Percentiles rank a stretch among this genome's conserved stretches.
phyloP scores from a whole-genome alignment of 2,113 vertebrate species.

The Heptranchias perlo region DNA sequence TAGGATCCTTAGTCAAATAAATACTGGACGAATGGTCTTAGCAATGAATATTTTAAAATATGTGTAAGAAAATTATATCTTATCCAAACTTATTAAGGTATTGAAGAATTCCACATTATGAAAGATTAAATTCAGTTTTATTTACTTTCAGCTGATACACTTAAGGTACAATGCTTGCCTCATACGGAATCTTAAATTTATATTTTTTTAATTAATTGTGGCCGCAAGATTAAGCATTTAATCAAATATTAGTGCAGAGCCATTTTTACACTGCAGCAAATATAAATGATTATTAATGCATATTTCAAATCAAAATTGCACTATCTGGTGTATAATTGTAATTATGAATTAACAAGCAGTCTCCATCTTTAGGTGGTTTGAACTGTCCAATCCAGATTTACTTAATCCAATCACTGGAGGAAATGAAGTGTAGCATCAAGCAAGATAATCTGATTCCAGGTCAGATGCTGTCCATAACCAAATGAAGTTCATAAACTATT shows the following conservation, averaged over 20 bases:
- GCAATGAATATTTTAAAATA: conserved; percentile 26
- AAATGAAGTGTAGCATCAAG: conserved; percentile 15
- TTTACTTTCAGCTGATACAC: conserved; percentile 7
- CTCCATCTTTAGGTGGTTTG: conserved; percentile 26
- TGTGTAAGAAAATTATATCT: conserved; percentile 19
- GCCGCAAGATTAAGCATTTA: conserved; percentile 28
- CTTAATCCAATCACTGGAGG: conserved; percentile 14
- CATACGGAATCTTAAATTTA: neutral
- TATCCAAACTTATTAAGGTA: conserved; percentile 20
- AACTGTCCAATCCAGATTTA: conserved; percentile 19
- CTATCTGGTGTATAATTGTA: conserved; percentile 32
- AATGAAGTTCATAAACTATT: conserved; percentile 16
- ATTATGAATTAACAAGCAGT: conserved; percentile 29
- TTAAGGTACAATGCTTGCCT: neutral
- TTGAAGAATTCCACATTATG: neutral
- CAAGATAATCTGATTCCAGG: conserved; percentile 1
- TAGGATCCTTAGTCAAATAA: neutral
- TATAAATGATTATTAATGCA: conserved; percentile 33
- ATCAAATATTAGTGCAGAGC: conserved; percentile 23
- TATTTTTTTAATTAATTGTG: neutral
- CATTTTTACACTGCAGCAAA: conserved; percentile 22
- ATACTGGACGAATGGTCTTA: neutral
- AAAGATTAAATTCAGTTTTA: conserved; percentile 27
- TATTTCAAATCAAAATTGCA: conserved; percentile 25
- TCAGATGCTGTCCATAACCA: neutral